Conservation (phyloP, 2,888 invertebrate species). For the Brachyptera putata region DNA sequence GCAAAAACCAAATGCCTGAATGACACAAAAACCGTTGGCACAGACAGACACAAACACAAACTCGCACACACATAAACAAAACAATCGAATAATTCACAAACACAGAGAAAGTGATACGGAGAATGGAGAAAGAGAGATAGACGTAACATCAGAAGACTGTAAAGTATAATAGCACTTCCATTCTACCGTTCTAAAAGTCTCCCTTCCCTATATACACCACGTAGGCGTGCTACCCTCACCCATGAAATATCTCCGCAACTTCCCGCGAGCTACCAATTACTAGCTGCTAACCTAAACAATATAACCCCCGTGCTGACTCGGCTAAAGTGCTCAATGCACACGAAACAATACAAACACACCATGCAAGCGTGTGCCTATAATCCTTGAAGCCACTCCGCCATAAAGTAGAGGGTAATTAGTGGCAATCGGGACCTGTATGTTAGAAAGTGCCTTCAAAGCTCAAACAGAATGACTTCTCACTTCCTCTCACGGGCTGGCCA, state of each 20-base stretch:
- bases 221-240: background rate
- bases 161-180: too few species aligned
- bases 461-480: too few species aligned
- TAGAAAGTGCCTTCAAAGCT: background rate
- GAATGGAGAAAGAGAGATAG: too few species aligned
- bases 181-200: too few species aligned
- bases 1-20: too few species aligned
- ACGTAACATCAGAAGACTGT: too few species aligned
- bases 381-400: slow-evolving; percentile 8
- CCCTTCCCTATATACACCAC: background rate
- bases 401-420: slow-evolving; percentile 13
- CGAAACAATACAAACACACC: slow-evolving; percentile 13
- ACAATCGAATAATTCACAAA: too few species aligned
- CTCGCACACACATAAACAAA: too few species aligned
- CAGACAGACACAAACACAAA: too few species aligned
- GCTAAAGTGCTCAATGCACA: slow-evolving; percentile 4
- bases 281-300: slow-evolving; percentile 21
- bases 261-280: slow-evolving; percentile 10
- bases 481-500: too few species aligned
- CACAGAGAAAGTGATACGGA: too few species aligned
- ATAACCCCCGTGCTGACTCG: slow-evolving; percentile 15
- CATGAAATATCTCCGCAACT: slow-evolving; percentile 3
- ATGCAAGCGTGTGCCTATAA: slow-evolving; percentile 8
- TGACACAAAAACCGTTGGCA: too few species aligned
- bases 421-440: background rate